Percentiles rank a stretch among this genome's conserved stretches.
phyloP scores from a whole-genome alignment of 2,113 vertebrate species.

The Sprattus sprattus region DNA sequence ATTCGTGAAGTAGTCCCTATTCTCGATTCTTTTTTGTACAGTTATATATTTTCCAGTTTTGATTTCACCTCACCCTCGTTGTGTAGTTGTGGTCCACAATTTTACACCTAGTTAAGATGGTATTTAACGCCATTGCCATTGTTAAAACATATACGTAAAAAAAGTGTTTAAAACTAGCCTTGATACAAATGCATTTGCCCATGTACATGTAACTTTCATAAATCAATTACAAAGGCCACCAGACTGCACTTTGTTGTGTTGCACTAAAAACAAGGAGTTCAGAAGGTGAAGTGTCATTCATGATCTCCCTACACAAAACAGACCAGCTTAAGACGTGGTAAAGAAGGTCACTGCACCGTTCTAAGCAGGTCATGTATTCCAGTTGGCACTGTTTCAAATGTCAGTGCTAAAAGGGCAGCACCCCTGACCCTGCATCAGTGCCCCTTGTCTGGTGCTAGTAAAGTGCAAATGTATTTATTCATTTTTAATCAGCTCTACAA shows the following conservation, averaged over 20 bases:
- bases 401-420: neutral
- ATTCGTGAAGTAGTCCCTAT: no score
- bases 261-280: neutral
- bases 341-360: neutral
- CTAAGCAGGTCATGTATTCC: neutral
- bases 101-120: no score
- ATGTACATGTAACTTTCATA: neutral
- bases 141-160: no score
- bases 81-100: no score
- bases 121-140: no score
- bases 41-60: no score
- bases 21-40: no score
- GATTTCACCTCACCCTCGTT: no score
- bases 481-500: neutral
- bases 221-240: neutral
- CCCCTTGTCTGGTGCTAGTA: neutral
- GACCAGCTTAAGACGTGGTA: neutral
- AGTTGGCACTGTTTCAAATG: neutral
- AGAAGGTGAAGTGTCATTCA: neutral
- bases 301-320: neutral
- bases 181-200: no score
- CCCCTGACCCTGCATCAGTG: neutral
- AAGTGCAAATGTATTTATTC: no score
- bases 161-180: no score
- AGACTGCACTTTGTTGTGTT: neutral